Evolutionary conservation across 2,888 invertebrate species (phyloP).

Genomic region (Pharmacophagus antenor): DNA sequence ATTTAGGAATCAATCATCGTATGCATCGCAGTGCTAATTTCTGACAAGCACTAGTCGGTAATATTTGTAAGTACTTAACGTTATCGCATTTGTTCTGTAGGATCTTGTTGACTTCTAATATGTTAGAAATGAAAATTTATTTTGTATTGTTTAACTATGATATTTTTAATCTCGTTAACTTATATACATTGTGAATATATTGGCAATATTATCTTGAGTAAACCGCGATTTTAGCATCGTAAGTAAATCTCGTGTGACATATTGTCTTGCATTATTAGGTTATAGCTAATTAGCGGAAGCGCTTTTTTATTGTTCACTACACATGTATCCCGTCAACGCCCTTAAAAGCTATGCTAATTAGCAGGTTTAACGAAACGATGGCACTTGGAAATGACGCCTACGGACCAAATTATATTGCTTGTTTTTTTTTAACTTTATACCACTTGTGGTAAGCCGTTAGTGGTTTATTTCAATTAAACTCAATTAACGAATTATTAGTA

Average conservation of each 20-base stretch:
- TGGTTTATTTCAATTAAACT: background rate
- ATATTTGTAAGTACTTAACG: background rate
- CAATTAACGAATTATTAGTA: background rate
- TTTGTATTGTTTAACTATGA: too few species aligned
- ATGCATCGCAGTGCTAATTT: background rate
- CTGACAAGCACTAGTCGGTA: background rate
- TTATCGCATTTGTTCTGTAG: too few species aligned
- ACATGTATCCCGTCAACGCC: constrained; percentile 40
- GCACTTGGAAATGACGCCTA: constrained; percentile 27
- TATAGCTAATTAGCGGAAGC: constrained; percentile 25
- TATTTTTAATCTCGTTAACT: too few species aligned
- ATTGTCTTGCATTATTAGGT: constrained; percentile 12
- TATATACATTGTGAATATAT: too few species aligned
- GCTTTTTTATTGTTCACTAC: constrained; percentile 28
- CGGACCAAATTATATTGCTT: constrained; percentile 27
- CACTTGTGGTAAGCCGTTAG: constrained; percentile 2
- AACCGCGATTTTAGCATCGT: background rate
- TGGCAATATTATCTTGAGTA: background rate
- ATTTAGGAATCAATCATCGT: background rate
- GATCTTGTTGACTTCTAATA: too few species aligned
- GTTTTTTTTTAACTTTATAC: constrained; percentile 19
- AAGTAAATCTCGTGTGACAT: constrained; percentile 1
- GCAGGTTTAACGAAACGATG: constrained; percentile 38
- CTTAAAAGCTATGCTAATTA: constrained; percentile 64
- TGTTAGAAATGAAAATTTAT: too few species aligned